Base-by-base conservation (phyloP, 2,113 vertebrate species). In the Tauraco erythrolophus region DNA sequence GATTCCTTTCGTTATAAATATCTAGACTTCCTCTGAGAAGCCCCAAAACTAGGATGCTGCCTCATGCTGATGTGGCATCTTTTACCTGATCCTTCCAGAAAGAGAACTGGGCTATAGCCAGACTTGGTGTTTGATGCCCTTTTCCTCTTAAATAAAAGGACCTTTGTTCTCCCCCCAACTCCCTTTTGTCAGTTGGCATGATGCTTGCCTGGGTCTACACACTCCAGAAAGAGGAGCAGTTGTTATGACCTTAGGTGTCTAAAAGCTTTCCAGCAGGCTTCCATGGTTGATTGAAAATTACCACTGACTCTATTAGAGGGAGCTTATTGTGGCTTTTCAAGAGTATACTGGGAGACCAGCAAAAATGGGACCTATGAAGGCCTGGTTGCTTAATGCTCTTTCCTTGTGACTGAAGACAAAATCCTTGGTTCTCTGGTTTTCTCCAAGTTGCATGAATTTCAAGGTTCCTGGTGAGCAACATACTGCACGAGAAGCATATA, bases 161-260 rank as follows among this genome's bases (percentile, higher is more conserved):
- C 24, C 10, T 7, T 19, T 18, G 11, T 56, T 84, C 18, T 21
- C 1, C 4, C 25, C 56, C 4, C 16, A 15, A 0, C 11, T 71
- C 21, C 61, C 53, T 41, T 39, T 62, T 11, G 8, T 68, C 39
- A 30, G 30, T 28, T 76, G 45, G 37, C n/a, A 12, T 2, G 24
- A 39, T 57, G 41, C 45, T 57, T 46, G 16, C 22, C 58, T 25
- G n/a, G 53, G 30, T 41, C 45, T 37, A 3, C 56, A 14, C 46
- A 18, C 51, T 71, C 35, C 43, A 75, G 23, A 70, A 25, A 0
- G 37, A 57, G 83, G 79, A 81, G 66, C 50, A 50, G 56, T 41
- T 53, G 0, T 1, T 41, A 19, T 16, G 23, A n/a, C 51, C 33
- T 3, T 25, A 16, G 58, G 1, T 60, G 7, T 19, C 14, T 13